Conservation (phyloP, 2,113 vertebrate species). For the Meriones unguiculatus region DNA sequence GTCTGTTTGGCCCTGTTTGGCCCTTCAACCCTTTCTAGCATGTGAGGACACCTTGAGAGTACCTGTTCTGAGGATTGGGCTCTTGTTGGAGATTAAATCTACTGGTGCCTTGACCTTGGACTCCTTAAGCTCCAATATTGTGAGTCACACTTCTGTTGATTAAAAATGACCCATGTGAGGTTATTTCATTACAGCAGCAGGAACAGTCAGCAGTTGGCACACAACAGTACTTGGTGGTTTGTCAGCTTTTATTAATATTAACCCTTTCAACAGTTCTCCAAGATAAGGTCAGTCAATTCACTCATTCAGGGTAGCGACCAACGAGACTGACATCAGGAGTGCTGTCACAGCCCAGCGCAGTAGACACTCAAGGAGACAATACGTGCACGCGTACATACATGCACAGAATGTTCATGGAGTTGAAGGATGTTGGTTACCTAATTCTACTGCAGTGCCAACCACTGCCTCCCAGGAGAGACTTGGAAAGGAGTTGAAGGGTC, state of each 20-base stretch:
- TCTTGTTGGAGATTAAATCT: neutral
- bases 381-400: rapidly evolving
- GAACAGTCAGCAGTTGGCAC: neutral
- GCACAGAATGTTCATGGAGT: rapidly evolving
- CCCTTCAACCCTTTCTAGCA: neutral
- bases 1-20: neutral
- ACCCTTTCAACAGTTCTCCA: neutral
- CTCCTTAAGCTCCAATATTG: neutral
- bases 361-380: neutral
- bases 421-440: neutral
- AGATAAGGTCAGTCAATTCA: neutral
- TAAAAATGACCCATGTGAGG: neutral
- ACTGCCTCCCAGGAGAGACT: neutral
- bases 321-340: neutral
- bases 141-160: neutral
- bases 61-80: neutral
- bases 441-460: neutral
- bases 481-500: neutral
- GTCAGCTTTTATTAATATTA: neutral
- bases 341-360: neutral
- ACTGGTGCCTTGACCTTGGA: neutral
- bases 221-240: neutral
- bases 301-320: neutral
- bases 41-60: neutral
- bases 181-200: neutral